Evolutionary conservation across 2,888 invertebrate species (phyloP), one percentile per base, ranked within the genome.

Genomic region (Drosophila diplacantha): DNA sequence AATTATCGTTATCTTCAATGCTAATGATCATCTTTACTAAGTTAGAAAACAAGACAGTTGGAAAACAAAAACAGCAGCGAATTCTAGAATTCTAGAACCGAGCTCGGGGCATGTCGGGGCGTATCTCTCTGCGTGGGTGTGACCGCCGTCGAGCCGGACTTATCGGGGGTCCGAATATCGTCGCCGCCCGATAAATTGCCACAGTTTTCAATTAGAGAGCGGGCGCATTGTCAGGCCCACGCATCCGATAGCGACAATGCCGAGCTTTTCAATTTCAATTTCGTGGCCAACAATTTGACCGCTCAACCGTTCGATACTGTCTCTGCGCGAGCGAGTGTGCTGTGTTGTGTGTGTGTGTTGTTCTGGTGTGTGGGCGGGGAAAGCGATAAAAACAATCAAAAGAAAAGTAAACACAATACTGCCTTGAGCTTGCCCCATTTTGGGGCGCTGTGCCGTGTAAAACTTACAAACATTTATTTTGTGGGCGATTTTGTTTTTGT

Each of bases 1-100:
- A 84, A 81, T 79, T 73, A 84, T 81, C 79, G 83, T 74, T 80
- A 65, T 75, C 71, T 67, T 75, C 78, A 81, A 75, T 82, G 71
- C 77, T 74, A 75, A 78, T 78, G 72, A 81, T 81, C 76, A 74
- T 76, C 46, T 55, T 63, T 46, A 76, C 75, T 69, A 80, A 69
- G 59, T 72, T 64, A 59, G 58, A 72, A 65, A 76, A 71, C 57
- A 73, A 66, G 76, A 81, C 69, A 67, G 75, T 73, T 74, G 58
- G 61, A 71, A 78, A 75, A 79, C 69, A 61, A 75, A 71, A 74
- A 81, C 74, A 72, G 75, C 80, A 81, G 77, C 77, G 61, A 71
- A 69, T 72, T 53, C 44, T 29, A 44, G 44, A 44, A 18, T 14
- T 44, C 44, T 44, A 44, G 44, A 44, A 18, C 29, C 18, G 54